Conservation (phyloP, 1,140 invertebrate species). For the Nomia melanderi region DNA sequence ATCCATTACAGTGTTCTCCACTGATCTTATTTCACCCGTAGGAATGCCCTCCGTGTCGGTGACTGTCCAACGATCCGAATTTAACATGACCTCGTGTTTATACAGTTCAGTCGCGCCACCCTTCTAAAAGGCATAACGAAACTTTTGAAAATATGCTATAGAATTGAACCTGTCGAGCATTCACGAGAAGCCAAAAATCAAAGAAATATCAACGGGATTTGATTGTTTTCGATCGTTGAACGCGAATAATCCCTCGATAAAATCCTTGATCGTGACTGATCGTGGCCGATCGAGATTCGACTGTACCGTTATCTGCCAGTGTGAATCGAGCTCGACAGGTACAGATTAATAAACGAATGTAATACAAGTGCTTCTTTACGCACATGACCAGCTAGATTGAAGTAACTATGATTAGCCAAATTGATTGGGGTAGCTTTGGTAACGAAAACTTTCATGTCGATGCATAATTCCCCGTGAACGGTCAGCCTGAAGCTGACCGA, state of each 20-base stretch:
- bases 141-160: background rate
- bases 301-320: no score
- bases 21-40: slow-evolving; percentile 86
- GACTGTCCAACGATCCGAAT: slow-evolving; percentile 89
- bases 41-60: slow-evolving; percentile 88
- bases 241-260: no score
- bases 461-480: slow-evolving; percentile 86
- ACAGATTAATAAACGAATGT: background rate
- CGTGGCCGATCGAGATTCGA: no score
- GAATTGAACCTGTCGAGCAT: no score
- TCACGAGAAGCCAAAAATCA: no score
- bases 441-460: slow-evolving; percentile 88
- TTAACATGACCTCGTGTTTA: slow-evolving; percentile 88
- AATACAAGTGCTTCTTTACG: no score
- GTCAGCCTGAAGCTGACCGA: slow-evolving; percentile 88
- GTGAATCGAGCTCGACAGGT: no score
- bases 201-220: no score
- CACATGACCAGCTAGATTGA: slow-evolving; percentile 94
- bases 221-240: no score
- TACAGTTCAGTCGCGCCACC: slow-evolving; percentile 82
- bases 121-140: slow-evolving; percentile 72
- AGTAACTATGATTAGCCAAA: slow-evolving; percentile 96
- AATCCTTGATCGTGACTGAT: no score
- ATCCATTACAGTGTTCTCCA: slow-evolving; percentile 83
- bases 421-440: slow-evolving; percentile 92